Base-by-base conservation (phyloP, 2,113 vertebrate species). In the Pterophyllum scalare region DNA sequence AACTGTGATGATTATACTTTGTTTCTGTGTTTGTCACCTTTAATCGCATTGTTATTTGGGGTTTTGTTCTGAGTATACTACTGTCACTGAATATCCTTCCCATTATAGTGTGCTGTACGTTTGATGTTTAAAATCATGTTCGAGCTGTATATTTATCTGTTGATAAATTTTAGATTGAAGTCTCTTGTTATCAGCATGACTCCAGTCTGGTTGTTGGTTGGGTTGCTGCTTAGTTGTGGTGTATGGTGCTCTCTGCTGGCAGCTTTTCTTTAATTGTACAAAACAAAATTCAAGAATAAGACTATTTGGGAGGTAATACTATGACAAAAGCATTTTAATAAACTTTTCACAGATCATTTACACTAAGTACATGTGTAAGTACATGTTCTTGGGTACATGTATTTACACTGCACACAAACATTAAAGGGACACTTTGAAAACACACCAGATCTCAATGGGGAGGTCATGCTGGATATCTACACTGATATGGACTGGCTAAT, bases 41-140 rank as follows among this genome's bases (percentile, higher is more conserved):
- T 93, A 91, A 79, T 95, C 94, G 91, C 93, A 75, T 24, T 64
- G 60, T 83, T 92, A 77, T 93, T 90, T 93, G 84, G 80, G 79
- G 67, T 86, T 92, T 89, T 92, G 91, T 91, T 87, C 85, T 84
- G 89, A 94, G 88, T 95, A 94, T 95, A 96, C 95, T 96, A 96
- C 96, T 96, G 96, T 95, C 94, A 96, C 94, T 94, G 93, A 96
- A 88, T 95, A 94, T 93, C 84, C 88, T 94, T 94, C 92, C 91
- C 93, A 94, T 94, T 94, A 94, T 95, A 94, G 93, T 93, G 89
- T 94, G 94, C 85, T 94, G 82, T 91, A 92, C 93, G 89, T 93
- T 91, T 95, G 91, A 89, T 95, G 92, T 94, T 92, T 82, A 92
- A 95, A 95, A 88, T 95, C 85, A 87, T 93, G 90, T 94, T 93